Base-by-base conservation (phyloP, 2,113 vertebrate species). In the Eolophus roseicapilla region DNA sequence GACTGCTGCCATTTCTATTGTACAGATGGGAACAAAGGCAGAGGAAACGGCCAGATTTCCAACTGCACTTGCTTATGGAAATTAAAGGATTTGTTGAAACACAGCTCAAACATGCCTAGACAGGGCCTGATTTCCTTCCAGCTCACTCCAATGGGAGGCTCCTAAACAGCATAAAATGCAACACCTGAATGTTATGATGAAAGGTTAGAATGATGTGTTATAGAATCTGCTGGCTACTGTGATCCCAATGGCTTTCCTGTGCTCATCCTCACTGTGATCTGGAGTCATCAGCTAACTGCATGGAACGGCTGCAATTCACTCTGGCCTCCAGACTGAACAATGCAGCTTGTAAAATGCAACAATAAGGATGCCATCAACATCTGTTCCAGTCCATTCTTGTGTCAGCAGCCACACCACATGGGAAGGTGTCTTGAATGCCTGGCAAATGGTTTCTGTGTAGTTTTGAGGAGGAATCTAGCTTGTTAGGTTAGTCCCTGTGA, bases 51-150 rank as follows among this genome's bases (percentile, higher is more conserved):
- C 27, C 64, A 75, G 73, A 86, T 68, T 88, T 81, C 64, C 49
- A 83, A 80, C 44, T 81, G 55, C 17, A 57, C 62, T 93, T 86
- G 37, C 79, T 88, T 57, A 84, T 65, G 91, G 69, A 84, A 89
- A 86, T 93, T 1, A 75, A 74, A 94, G 71, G 60, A 93, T 89
- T 92, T 92, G 77, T 75, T 91, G 83, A 95, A 96, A 79, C 67
- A 67, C 60, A 50, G 43, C 65, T 95, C 62, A 52, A 78, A 69
- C 19, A 20, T 65, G 77, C 88, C 33, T 59, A 82, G 43, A 68
- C 29, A 75, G 24, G 69, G 50, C 60, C 93, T 78, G 81, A 84
- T 82, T 91, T 92, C 86, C 69, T 87, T 92, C 93, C 91, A 96
- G 78, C 35, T 37, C 47, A 44, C 77, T 92, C 62, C 69, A 89